Conservation (phyloP, 30 jellyfish, hydroid and myxozoan species). For the Turritopsis rubra region DNA sequence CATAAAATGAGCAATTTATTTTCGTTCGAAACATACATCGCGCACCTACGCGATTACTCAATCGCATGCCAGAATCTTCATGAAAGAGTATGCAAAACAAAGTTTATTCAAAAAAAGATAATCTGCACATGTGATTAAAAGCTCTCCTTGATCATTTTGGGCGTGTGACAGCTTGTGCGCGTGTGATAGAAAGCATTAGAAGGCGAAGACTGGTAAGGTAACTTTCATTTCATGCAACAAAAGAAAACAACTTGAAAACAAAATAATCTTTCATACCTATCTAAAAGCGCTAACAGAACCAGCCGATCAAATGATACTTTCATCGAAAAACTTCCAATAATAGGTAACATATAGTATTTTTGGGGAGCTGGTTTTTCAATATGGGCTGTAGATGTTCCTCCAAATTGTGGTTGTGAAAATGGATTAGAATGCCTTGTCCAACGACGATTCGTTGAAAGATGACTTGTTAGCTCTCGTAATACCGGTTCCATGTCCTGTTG, state of each 20-base stretch:
- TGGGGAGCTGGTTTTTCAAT: slow-evolving; percentile 30
- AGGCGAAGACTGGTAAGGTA: not conserved
- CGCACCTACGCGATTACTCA: no score
- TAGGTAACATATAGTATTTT: slow-evolving; percentile 63
- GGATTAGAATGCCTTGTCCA: slow-evolving; percentile 7
- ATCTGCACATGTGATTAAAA: no score
- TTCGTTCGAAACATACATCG: no score
- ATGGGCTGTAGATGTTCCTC: not conserved
- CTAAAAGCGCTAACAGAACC: slow-evolving; percentile 68
- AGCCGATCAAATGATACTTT: slow-evolving; percentile 83
- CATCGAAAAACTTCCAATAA: slow-evolving; percentile 37
- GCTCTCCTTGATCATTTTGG: no score
- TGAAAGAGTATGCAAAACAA: no score
- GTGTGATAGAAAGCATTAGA: no score
- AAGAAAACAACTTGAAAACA: not conserved
- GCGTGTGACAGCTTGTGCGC: no score
- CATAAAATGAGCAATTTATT: no score
- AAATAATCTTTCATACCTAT: slow-evolving; percentile 70
- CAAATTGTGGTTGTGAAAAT: not conserved
- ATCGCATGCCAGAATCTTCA: no score
- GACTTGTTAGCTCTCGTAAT: slow-evolving; percentile 9
- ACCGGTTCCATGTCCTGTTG: slow-evolving; percentile 3
- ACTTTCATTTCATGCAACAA: not conserved
- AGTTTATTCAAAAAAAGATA: no score
- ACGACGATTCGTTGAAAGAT: not conserved